Conservation (phyloP, 1,140 invertebrate species). For the Ectropis grisescens region DNA sequence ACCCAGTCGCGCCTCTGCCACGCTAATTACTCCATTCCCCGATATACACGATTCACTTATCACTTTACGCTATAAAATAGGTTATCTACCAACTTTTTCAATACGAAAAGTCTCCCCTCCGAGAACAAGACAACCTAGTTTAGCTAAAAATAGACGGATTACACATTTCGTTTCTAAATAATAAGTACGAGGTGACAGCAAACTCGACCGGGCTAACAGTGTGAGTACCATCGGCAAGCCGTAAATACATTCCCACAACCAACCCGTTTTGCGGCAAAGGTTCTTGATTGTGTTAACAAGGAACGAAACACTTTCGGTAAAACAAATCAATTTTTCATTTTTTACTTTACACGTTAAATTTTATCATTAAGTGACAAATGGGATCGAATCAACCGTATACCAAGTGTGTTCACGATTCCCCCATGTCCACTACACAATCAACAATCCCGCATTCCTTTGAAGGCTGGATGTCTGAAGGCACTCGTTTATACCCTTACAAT, state of each 20-base stretch:
- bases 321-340: too few relatives aligned
- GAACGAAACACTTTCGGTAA: too few relatives aligned
- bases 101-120: too few relatives aligned
- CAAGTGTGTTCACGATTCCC: constrained; percentile 8
- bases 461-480: constrained; percentile 67
- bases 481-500: constrained; percentile 58
- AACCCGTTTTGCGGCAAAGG: constrained; percentile 15
- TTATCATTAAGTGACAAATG: too few relatives aligned
- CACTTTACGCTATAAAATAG: constrained; percentile 4
- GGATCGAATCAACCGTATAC: constrained; percentile 4
- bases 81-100: too few relatives aligned
- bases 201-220: too few relatives aligned
- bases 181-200: too few relatives aligned
- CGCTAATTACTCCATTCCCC: constrained; percentile 3
- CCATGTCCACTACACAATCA: constrained; percentile 42
- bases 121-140: too few relatives aligned
- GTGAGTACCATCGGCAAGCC: too few relatives aligned
- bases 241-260: constrained; percentile 18
- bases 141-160: too few relatives aligned
- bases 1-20: constrained; percentile 2
- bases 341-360: neutral
- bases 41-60: constrained; percentile 1
- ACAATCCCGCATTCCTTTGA: constrained; percentile 55
- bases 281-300: constrained; percentile 10
- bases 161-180: too few relatives aligned